Evolutionary conservation across 2,797 vertebrate species (phyloP), one percentile per base, ranked within the genome.

Genomic region (Vespertilio murinus): DNA sequence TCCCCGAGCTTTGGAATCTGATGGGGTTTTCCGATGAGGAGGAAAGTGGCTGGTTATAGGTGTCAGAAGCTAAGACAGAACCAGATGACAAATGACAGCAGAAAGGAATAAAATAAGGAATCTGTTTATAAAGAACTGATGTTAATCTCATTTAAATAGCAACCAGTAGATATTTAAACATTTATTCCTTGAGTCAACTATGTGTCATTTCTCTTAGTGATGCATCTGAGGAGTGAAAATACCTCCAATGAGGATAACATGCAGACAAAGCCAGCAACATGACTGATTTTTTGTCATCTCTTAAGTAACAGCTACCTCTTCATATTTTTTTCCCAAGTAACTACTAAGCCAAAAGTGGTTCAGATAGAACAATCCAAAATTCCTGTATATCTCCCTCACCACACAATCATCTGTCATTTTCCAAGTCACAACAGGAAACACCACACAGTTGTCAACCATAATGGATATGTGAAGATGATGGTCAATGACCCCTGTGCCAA

Each of bases 381-480:
- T 64, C 14, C 12, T 56, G 47, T 17, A 22, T 4, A 7, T 20
- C 17, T 38, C 18, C 59, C 13, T 78, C 3, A 0, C 42, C 22
- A 38, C 65, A 40, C 13, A 69, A 20, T 2, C 52, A 70, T 25
- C 28, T 35, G 23, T 18, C 17, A 30, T 30, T 52, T 73, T 35
- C 8, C 5, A 5, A 70, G 52, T 47, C 59, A 56, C 18, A 11
- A 49, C 16, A 71, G 28, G 25, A 54, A 25, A 67, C 0, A 18
- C 3, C 33, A 28, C 47, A 13, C 1, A 16, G 30, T 4, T 8
- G 10, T 61, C 2, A 3, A 2, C 0, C 2, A 28, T 17, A 2
- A 1, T 13, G 18, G 22, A 4, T 9, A 2, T 2, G 6, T n/a
- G 40, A 47, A 45, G 23, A 18, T 2, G 40, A 22, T 0, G 0